These are phyloP conservation scores for Pseudorasbora parva DNA, from an alignment of 2,113 vertebrate genomes.

Conservation along the genomic window DNA sequence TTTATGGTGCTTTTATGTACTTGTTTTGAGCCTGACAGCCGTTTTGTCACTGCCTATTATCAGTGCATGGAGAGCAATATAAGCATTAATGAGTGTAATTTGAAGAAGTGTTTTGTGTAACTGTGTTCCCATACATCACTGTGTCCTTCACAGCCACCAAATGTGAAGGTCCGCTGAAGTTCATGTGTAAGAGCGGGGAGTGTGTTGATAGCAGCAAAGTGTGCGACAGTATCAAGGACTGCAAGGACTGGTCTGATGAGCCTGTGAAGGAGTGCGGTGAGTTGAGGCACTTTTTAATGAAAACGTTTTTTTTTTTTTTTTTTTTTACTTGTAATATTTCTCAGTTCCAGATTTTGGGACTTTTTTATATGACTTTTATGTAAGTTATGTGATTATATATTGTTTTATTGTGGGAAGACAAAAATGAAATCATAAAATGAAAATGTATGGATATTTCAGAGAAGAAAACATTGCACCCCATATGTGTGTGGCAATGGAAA, in stretches of 20 bases:
- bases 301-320: too few species aligned
- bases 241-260: conserved; percentile 97
- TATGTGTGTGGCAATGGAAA: background rate
- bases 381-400: background rate
- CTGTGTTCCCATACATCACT: background rate
- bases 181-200: conserved; percentile 94
- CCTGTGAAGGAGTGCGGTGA: conserved; percentile 94
- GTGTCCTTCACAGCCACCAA: conserved; percentile 82
- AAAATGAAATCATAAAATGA: background rate
- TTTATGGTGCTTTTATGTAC: background rate
- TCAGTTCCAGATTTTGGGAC: background rate
- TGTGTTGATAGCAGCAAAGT: conserved; percentile 93
- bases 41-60: background rate
- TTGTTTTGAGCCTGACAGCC: background rate
- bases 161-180: conserved; percentile 88
- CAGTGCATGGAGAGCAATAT: background rate
- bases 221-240: conserved; percentile 93
- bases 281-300: conserved; percentile 57
- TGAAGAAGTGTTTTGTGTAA: background rate
- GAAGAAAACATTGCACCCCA: background rate
- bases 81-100: background rate
- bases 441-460: background rate
- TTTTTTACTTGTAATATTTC: too few species aligned
- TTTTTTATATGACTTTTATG: background rate
- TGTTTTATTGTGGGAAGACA: background rate